Evolutionary conservation across 2,113 vertebrate genomes (phyloP), one percentile per base, ranked within the genome.

Genomic region (Thamnophis sirtalis): DNA sequence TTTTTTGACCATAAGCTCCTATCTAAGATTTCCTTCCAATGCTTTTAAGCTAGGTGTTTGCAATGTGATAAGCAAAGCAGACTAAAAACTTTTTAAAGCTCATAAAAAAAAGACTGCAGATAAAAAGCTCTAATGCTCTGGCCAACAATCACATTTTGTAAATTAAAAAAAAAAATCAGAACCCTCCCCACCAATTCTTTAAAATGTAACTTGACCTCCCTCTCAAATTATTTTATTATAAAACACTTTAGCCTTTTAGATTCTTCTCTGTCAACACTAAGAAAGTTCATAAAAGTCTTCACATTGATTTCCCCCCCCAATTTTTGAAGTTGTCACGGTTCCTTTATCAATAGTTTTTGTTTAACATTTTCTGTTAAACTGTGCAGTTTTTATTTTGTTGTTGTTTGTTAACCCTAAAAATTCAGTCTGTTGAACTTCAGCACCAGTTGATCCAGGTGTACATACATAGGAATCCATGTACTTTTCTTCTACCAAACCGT

Each of bases 81-180:
- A 98, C 98, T 99, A 99, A 98, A 99, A 99, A 99, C 98, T 98
- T 98, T 97, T 98, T 98, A 98, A 99, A 99, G 98, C 98, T 99
- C 98, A 98, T 99, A 99, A 99, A 99, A 58, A 58, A 99, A 99
- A 99, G 97, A 98, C 98, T 98, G 98, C 98, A 98, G 98, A 98
- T 99, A 98, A 98, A 99, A 99, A 99, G 98, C 98, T 98, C 98
- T 98, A 98, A 98, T 97, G 98, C 98, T 97, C 97, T 98, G 95
- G 97, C 98, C 98, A 98, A 98, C 98, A 96, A 98, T 98, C 97
- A 98, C 97, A 97, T 98, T 98, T 98, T 94, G 97, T 97, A 98
- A 99, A 98, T 98, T 89, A 92, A 97, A 98, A 98, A 97, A 97
- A 97, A 97, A 97, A 98, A 98, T 98, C 98, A 98, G 98, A 97